Evolutionary conservation across 2,113 vertebrate genomes (phyloP).

Genomic region (Microcebus tavaratra): DNA sequence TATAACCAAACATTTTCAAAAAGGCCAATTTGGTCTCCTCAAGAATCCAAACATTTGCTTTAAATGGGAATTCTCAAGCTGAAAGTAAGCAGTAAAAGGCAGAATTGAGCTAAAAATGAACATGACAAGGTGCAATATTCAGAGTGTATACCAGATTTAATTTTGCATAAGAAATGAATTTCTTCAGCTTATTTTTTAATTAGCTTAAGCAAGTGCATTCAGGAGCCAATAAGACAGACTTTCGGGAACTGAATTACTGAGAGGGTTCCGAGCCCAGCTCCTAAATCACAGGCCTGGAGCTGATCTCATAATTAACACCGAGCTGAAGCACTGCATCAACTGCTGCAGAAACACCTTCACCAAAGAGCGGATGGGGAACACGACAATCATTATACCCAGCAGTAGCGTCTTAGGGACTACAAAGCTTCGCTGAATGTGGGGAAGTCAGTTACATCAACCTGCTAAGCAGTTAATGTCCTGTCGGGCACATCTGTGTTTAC

Average conservation of each 20-base stretch:
- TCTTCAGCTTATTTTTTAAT: constrained; percentile 58
- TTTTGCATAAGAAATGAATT: constrained; percentile 40
- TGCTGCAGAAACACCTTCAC: background rate
- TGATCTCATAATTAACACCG: constrained; percentile 38
- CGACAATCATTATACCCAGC: accelerated
- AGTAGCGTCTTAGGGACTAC: background rate
- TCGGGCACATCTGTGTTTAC: constrained; percentile 65
- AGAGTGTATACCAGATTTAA: background rate
- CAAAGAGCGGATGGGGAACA: background rate
- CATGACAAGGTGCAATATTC: constrained; percentile 18
- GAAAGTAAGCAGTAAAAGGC: background rate
- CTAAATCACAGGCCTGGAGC: background rate
- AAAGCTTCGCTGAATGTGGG: background rate
- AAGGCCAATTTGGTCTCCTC: background rate
- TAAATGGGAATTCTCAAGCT: constrained; percentile 59
- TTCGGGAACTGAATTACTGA: constrained; percentile 57
- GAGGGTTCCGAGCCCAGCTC: background rate
- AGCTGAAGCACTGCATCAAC: background rate
- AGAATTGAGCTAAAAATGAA: background rate
- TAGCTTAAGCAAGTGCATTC: constrained; percentile 48
- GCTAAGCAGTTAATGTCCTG: constrained; percentile 65
- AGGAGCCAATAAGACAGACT: constrained; percentile 44
- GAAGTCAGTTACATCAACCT: constrained; percentile 44
- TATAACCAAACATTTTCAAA: constrained; percentile 47
- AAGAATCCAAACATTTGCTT: constrained; percentile 33